Base-by-base conservation (phyloP, 2,888 invertebrate genomes). In the Minunthozetes semirufus region DNA sequence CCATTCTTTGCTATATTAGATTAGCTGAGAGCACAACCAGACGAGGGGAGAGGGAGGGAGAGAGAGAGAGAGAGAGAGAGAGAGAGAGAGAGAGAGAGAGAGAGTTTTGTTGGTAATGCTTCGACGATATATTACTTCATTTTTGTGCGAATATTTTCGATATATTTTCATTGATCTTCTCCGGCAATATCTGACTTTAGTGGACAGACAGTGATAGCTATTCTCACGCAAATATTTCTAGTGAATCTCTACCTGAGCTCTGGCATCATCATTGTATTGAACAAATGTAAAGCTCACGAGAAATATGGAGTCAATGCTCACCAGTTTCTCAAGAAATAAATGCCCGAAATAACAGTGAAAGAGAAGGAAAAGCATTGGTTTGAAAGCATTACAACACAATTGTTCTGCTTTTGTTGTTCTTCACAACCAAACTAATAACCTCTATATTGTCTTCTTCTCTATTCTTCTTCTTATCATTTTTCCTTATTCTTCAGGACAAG, bases 371-470 rank as follows among this genome's bases (percentile, higher is more conserved):
- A 59, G 15, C 9, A 19, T 22, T 48, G 33, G 46, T 70, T 50
- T 11, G n/a, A 71, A 53, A 56, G 56, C 50, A 53, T 72, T 72
- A 72, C 50, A 72, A 72, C 13, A 56, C 50, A 56, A 53, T 56
- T 38, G 53, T 72, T 29, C 13, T 56, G 72, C 38, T 38, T 59
- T 66, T 63, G 66, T 66, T 38, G 19, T 25, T 27, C 66, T 66
- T 66, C 19, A 38, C 33, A 66, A 66, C 22, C 22, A 33, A n/a
- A 66, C 38, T 66, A 66, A 66, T 66, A 66, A 38, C 38, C n/a
- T n/a, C 38, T 38, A 38, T 66, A 19, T 66, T 66, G 29, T 61
- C 61, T 9, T 25, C 25, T 25, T 61, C 29, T 61, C 29, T 66
- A 38, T 66, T 66, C 33, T 38, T 38, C 33, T 59, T 59, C 19